These are phyloP conservation scores for Nymphalis polychloros DNA, from an alignment of 2,888 invertebrate genomes.

Conservation along the genomic window DNA sequence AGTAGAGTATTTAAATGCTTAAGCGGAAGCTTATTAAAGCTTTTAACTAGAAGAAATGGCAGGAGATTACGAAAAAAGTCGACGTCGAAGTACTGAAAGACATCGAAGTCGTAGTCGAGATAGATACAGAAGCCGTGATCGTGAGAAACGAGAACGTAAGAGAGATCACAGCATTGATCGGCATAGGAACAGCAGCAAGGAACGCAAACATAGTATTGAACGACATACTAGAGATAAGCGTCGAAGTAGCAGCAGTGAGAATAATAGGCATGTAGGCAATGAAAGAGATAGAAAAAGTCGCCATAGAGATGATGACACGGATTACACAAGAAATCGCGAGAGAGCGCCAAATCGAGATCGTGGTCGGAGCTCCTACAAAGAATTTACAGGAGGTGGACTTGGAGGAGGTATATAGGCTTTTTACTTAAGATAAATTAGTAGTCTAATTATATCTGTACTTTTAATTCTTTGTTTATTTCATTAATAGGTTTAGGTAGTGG, in stretches of 20 bases:
- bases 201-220: constrained; percentile 13
- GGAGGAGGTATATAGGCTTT: constrained; percentile 54
- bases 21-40: neutral
- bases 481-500: constrained; percentile 54
- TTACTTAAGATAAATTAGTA: neutral
- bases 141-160: constrained; percentile 38
- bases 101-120: constrained; percentile 45
- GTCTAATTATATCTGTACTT: neutral
- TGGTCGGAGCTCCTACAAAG: constrained; percentile 50
- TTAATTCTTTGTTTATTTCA: constrained; percentile 7
- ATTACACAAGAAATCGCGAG: constrained; percentile 24
- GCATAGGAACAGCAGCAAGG: constrained; percentile 44
- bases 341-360: constrained; percentile 44
- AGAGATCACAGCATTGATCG: constrained; percentile 41
- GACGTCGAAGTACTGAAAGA: constrained; percentile 43
- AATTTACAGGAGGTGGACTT: constrained; percentile 57
- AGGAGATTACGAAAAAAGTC: constrained; percentile 49
- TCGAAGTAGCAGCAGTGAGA: constrained; percentile 35
- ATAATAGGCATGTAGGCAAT: constrained; percentile 30
- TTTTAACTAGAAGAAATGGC: neutral
- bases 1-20: neutral
- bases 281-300: constrained; percentile 35
- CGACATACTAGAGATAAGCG: constrained; percentile 32
- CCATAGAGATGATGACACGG: constrained; percentile 35
- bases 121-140: constrained; percentile 36